A percentile compares a stretch with the other conserved stretches of the same genome.
Conservation (phyloP, 2,888 invertebrate genomes). For the Tenthredo notha region DNA sequence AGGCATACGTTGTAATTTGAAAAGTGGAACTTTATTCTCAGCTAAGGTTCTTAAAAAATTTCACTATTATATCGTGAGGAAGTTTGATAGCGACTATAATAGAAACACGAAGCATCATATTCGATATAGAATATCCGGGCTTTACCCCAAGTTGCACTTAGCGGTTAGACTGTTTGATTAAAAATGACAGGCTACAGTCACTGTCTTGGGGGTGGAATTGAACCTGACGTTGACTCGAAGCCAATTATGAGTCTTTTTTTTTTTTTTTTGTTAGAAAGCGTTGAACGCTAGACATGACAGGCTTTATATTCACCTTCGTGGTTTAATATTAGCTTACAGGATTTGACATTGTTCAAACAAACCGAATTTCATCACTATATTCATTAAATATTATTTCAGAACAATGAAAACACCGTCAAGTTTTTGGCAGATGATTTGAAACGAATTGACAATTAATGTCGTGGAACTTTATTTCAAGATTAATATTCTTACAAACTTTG, state of each 20-base stretch:
- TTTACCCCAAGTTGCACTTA: background rate
- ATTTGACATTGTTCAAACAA: background rate
- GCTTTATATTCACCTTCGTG: background rate
- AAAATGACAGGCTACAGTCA: background rate
- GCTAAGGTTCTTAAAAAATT: background rate
- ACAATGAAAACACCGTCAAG: background rate
- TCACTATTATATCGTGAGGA: background rate
- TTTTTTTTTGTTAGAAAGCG: background rate
- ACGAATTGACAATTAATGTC: background rate
- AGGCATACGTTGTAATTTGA: background rate
- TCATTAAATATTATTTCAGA: background rate
- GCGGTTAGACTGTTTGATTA: conserved; percentile 7
- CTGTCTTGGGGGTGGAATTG: conserved; percentile 21
- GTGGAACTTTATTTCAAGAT: background rate
- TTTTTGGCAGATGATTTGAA: background rate
- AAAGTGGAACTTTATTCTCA: background rate
- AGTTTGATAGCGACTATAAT: background rate
- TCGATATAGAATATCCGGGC: background rate
- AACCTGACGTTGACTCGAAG: conserved; percentile 17
- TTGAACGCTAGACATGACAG: conserved; percentile 1
- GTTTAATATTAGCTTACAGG: background rate
- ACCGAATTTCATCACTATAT: background rate
- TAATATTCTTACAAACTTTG: background rate
- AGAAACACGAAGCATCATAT: background rate
- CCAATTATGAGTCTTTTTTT: conserved; percentile 1